Evolutionary conservation across 1,140 invertebrate species (phyloP).

Genomic region (Hyles vespertilio): DNA sequence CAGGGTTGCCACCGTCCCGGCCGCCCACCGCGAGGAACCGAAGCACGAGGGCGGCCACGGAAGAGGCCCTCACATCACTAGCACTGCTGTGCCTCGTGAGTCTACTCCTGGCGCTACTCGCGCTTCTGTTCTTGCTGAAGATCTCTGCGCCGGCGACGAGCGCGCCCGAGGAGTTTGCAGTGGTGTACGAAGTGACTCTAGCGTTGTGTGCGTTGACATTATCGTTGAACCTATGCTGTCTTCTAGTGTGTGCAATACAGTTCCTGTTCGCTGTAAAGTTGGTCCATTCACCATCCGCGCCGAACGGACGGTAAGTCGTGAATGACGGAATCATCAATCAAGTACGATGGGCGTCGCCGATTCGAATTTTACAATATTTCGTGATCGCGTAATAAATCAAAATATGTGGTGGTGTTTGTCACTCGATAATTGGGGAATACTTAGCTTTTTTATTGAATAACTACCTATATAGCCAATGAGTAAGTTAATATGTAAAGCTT

Average conservation of each 20-base stretch:
- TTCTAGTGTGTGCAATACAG: constrained; percentile 95
- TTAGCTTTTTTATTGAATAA: no score
- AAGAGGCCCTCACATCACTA: constrained; percentile 89
- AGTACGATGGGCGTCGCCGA: no score
- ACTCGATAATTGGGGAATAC: no score
- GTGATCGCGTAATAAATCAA: no score
- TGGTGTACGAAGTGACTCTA: constrained; percentile 93
- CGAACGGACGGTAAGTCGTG: constrained; percentile 71
- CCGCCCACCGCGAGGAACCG: constrained; percentile 49
- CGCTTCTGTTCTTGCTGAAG: constrained; percentile 89
- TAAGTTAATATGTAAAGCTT: no score
- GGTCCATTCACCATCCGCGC: constrained; percentile 83
- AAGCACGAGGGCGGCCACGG: constrained; percentile 78
- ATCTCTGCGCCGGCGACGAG: constrained; percentile 82
- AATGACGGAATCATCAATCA: neutral
- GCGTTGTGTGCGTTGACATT: constrained; percentile 91
- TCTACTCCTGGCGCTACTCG: constrained; percentile 87
- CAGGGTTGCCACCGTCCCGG: constrained; percentile 70
- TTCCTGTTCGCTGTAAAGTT: constrained; percentile 95
- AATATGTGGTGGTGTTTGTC: no score
- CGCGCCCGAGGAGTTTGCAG: constrained; percentile 86
- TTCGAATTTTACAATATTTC: no score
- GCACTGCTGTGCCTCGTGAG: constrained; percentile 91
- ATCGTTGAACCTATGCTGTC: constrained; percentile 91
- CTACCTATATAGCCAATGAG: no score